Base-by-base conservation (phyloP, 2,888 invertebrate species). In the Argyresthia goedartella region DNA sequence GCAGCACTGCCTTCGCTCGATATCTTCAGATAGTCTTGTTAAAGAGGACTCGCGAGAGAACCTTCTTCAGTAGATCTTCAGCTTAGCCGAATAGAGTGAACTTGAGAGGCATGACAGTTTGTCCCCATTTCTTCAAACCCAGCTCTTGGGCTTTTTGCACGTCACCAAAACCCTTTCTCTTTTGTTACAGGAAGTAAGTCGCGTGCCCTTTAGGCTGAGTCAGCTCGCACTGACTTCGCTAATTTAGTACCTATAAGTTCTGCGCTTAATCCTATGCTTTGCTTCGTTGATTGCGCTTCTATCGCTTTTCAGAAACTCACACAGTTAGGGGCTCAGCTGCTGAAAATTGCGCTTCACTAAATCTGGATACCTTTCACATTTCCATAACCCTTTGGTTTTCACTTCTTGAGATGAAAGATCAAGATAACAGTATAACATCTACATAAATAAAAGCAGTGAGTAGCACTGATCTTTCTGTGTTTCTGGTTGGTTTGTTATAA, bases 121-220 rank as follows among this genome's bases (percentile, higher is more conserved):
- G 67, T 63, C 60, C 59, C 65, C 72, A 69, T 59, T 62, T 73
- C 65, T 71, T 69, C 60, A 66, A 60, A 58, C 72, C 72, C 63
- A 65, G 63, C 63, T 68, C 64, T 70, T 69, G 76, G 75, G 73
- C 73, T 76, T 63, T 76, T 63, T 77, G 81, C 85, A 84, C 82
- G 76, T 76, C 78, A 82, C 81, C 77, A 72, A 78, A 25, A 59
- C 66, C 81, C 78, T 71, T 69, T 84, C 74, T 85, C 79, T 84
- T 84, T 86, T 87, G 84, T 87, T 88, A 71, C 88, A 88, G 88
- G 87, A 88, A 88, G 88, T 88, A 87, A 87, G 88, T 87, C 81
- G 71, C 76, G 80, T 82, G 81, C 74, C 80, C 73, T 80, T 80
- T 82, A 75, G 73, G 80, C 79, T 78, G 81, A 70, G 76, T 76